These are phyloP conservation scores for Ceratosolen fusciceps DNA, from an alignment of 1,140 invertebrate species.

Conservation along the genomic window DNA sequence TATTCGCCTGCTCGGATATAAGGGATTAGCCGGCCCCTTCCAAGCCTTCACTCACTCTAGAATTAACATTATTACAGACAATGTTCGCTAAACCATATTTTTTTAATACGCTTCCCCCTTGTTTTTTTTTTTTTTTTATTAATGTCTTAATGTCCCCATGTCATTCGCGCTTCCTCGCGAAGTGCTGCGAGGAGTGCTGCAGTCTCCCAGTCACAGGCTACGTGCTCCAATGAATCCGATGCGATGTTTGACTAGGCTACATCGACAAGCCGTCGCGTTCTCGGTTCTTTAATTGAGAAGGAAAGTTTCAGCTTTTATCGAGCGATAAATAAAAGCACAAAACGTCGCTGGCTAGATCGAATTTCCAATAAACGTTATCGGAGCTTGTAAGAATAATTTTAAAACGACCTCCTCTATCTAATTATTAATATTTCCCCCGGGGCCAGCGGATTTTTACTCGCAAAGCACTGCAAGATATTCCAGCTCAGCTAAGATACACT, in stretches of 20 bases:
- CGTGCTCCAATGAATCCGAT: no score
- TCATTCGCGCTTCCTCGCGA: no score
- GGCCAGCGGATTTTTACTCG: neutral
- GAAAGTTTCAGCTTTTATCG: neutral
- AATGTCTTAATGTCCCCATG: no score
- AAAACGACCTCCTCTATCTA: neutral
- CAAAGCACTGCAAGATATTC: neutral
- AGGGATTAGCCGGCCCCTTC: neutral
- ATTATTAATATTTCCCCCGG: neutral
- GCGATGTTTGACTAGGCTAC: no score
- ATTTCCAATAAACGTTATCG: neutral
- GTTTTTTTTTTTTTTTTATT: no score
- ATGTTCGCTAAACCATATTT: no score
- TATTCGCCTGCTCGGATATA: slow-evolving; percentile 1
- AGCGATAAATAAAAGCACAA: neutral
- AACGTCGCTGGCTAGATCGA: neutral
- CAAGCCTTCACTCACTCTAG: neutral
- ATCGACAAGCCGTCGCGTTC: no score
- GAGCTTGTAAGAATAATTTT: neutral
- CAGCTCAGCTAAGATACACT: neutral
- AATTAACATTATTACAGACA: no score
- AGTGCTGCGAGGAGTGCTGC: no score
- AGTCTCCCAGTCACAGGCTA: no score
- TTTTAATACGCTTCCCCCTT: no score
- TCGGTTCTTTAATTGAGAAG: neutral